Conservation (phyloP, 2,888 invertebrate species). For the Rhingia campestris region DNA sequence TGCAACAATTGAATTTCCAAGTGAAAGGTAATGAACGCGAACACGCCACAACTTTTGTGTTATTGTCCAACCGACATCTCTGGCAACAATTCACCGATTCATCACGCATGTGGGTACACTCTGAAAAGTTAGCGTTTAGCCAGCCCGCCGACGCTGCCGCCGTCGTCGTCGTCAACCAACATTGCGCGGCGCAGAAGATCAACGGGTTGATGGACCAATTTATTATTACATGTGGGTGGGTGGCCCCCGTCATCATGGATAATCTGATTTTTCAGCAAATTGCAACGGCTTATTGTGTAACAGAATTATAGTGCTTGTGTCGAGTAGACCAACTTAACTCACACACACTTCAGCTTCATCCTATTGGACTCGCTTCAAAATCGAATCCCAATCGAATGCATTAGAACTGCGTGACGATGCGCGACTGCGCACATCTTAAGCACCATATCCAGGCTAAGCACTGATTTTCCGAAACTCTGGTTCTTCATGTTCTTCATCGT, state of each 20-base stretch:
- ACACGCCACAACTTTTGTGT: constrained; percentile 34
- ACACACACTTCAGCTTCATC: constrained; percentile 37
- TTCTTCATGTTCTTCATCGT: constrained; percentile 25
- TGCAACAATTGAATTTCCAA: constrained; percentile 60
- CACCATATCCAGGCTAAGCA: constrained; percentile 64
- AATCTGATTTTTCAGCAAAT: constrained; percentile 74
- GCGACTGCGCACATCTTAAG: constrained; percentile 15
- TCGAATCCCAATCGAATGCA: constrained; percentile 54
- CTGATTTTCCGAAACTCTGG: constrained; percentile 55
- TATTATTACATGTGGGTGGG: constrained; percentile 71
- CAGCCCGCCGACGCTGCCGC: constrained; percentile 12
- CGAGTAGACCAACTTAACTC: neutral
- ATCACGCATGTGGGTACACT: constrained; percentile 56
- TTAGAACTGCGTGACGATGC: constrained; percentile 20
- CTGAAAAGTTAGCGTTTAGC: neutral
- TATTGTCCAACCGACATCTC: constrained; percentile 58
- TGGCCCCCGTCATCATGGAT: constrained; percentile 64
- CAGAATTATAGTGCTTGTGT: constrained; percentile 36
- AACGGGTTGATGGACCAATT: constrained; percentile 68
- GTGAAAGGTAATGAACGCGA: constrained; percentile 70
- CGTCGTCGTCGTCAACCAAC: constrained; percentile 19
- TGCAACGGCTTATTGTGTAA: constrained; percentile 72
- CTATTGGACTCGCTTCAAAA: constrained; percentile 12
- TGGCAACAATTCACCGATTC: constrained; percentile 63
- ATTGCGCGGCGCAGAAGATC: constrained; percentile 42